phyloP scores from a whole-genome alignment of 2,113 vertebrate genomes.

The Mixornis gularis region DNA sequence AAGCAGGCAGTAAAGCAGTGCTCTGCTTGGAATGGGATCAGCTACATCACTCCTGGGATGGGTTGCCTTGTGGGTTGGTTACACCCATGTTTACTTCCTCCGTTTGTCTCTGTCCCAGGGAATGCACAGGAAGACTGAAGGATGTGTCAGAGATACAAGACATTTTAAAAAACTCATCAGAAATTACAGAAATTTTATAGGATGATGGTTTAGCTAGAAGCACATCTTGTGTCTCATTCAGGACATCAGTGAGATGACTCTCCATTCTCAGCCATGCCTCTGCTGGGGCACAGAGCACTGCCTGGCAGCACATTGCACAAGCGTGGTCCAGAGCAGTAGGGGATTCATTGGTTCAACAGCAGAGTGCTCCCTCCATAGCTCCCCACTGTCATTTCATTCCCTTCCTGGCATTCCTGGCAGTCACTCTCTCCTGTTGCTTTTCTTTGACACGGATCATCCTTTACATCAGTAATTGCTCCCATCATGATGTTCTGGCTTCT shows the following conservation, averaged over 20 bases:
- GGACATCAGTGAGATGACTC: not conserved
- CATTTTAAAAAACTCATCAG: not conserved
- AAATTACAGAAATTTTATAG: not conserved
- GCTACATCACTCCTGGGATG: not conserved
- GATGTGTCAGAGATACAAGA: not conserved
- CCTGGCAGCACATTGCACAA: not conserved
- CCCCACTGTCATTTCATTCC: not conserved
- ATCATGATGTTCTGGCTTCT: not conserved
- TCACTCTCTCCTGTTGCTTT: not conserved
- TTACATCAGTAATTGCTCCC: not conserved
- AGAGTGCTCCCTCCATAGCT: not conserved
- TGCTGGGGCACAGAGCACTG: not conserved
- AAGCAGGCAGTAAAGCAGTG: not conserved
- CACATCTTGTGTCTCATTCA: not conserved
- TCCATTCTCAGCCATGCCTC: not conserved
- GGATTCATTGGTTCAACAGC: not conserved
- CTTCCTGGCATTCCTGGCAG: not conserved
- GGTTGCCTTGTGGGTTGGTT: not conserved
- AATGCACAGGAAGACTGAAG: not conserved
- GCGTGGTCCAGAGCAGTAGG: accelerated
- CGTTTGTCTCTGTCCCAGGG: not conserved
- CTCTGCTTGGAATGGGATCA: not conserved
- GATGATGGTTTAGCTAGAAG: not conserved
- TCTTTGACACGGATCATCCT: not conserved
- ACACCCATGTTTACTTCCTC: not conserved